Base-by-base conservation (phyloP, 2,888 invertebrate genomes). In the Catocala nupta region DNA sequence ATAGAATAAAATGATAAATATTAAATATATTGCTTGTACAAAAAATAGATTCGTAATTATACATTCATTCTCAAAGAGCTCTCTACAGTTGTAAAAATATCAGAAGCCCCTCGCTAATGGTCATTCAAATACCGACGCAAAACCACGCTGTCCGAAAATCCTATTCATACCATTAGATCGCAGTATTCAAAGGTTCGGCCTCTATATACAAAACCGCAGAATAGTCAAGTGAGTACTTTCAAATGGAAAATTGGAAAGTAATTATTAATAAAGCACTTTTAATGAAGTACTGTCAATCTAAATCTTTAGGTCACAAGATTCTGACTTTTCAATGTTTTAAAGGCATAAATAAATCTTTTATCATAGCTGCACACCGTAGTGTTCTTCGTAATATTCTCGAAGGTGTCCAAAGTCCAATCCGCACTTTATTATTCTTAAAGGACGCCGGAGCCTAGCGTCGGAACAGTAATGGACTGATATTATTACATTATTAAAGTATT, bases 21-120 rank as follows among this genome's bases (percentile, higher is more conserved):
- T 36, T 9, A 39, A 39, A 39, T 39, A 39, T 12, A 39, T 16
- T 13, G 11, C 39, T 6, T 45, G 34, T 47, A 36, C 9, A 9
- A 36, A 11, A 36, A 47, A 47, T 16, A 47, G 5, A 47, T 11
- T 7, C 25, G 48, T 33, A 25, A 48, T 45, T 45, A 48, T 25
- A 25, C 33, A 25, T 16, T 48, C 3, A 10, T 25, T 13, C 13
- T 9, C 10, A 10, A 39, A 9, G 25, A 12, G 16, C 36, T 52
- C 16, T 52, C 45, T 47, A 25, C 48, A 33, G 39, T 33, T 47
- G 13, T 52, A 39, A 54, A 59, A 54, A 54, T 54, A 54, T 43
- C 54, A 59, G 16, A 54, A 36, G 43, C 16, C 48, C 16, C 42
- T 59, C 12, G 44, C 54, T 54, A 59, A 59, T 55, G 54, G 54